phyloP scores from a whole-genome alignment of 2,797 vertebrate species.

The Fringilla coelebs region DNA sequence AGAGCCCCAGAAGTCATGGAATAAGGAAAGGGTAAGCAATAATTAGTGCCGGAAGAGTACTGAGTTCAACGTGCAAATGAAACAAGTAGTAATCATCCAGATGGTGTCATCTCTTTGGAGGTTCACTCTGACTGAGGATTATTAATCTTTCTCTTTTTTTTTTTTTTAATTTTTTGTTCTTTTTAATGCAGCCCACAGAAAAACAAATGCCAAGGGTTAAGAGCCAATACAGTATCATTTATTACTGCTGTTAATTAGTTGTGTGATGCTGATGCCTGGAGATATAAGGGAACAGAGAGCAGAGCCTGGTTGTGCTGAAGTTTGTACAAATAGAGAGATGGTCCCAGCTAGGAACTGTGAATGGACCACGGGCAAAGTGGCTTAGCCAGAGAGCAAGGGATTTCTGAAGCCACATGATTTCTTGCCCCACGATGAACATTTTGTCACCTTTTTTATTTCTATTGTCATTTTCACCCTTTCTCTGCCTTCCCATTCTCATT shows the following conservation, averaged over 20 bases:
- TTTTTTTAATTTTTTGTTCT: neutral
- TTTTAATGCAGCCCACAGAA: slow-evolving; percentile 6
- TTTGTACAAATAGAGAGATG: neutral
- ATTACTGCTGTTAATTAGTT: slow-evolving; percentile 43
- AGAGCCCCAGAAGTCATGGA: slow-evolving; percentile 61
- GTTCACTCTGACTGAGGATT: slow-evolving; percentile 37
- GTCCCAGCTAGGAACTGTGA: neutral
- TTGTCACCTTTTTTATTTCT: neutral
- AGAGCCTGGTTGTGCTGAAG: neutral
- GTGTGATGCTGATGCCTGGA: neutral
- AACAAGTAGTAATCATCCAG: slow-evolving; percentile 68
- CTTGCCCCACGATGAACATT: neutral
- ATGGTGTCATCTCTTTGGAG: slow-evolving; percentile 58
- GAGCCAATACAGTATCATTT: neutral
- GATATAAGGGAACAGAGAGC: neutral
- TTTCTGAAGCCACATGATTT: neutral
- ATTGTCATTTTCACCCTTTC: neutral
- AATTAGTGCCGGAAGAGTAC: slow-evolving; percentile 66
- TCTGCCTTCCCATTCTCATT: neutral
- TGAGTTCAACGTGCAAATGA: slow-evolving; percentile 60
- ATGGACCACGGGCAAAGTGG: neutral
- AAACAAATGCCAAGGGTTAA: slow-evolving; percentile 38
- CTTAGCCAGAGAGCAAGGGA: neutral
- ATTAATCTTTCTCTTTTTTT: neutral
- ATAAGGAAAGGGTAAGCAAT: slow-evolving; percentile 64